These are phyloP conservation scores for Coturnix japonica DNA, from an alignment of 2,113 vertebrate genomes.

Conservation along the genomic window DNA sequence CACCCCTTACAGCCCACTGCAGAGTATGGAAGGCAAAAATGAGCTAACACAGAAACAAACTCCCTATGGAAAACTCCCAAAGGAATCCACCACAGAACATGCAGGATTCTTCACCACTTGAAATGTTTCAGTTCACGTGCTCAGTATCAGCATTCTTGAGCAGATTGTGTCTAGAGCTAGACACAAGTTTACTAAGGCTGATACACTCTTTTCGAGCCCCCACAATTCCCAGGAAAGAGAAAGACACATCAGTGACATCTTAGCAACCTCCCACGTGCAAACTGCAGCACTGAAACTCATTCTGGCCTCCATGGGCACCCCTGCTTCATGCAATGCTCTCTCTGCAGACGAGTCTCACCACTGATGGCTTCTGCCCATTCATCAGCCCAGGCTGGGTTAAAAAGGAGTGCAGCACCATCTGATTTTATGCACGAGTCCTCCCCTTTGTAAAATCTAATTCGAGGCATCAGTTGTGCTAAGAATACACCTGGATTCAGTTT, in stretches of 20 bases:
- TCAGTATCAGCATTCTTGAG: background rate
- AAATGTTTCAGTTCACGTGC: rapidly evolving
- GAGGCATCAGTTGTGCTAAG: background rate
- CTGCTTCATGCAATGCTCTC: background rate
- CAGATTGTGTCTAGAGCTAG: background rate
- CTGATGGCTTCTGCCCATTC: background rate
- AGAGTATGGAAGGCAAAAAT: background rate
- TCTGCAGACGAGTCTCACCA: background rate
- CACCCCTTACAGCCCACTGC: background rate
- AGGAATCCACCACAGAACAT: background rate
- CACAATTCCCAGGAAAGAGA: background rate
- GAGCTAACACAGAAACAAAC: background rate
- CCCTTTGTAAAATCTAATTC: background rate
- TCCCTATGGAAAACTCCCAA: background rate
- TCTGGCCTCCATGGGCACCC: background rate
- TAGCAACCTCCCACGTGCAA: background rate
- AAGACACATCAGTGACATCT: background rate
- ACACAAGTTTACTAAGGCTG: background rate
- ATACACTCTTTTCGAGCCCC: background rate
- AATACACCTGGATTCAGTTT: background rate
- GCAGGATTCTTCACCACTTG: background rate
- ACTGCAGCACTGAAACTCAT: background rate
- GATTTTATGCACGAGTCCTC: background rate
- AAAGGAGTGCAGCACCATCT: background rate
- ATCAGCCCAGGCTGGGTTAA: background rate